Evolutionary conservation across 2,113 vertebrate genomes (phyloP).

Genomic region (Elephantulus edwardii): DNA sequence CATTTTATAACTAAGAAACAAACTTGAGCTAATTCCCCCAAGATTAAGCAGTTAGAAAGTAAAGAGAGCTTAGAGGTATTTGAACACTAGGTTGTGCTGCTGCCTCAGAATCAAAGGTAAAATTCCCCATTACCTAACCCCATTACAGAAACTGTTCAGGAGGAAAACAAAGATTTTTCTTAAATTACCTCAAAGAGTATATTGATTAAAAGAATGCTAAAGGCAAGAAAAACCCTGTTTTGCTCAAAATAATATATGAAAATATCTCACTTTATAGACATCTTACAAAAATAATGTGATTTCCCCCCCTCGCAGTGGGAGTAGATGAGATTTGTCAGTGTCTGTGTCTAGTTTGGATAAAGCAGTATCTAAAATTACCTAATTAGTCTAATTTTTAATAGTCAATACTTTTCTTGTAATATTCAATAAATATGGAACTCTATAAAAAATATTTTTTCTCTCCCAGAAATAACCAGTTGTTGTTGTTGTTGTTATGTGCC

Average conservation of each 20-base stretch:
- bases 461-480: neutral
- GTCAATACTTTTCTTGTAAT: slow-evolving; percentile 12
- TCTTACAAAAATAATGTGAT: neutral
- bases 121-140: neutral
- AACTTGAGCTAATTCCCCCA: slow-evolving; percentile 27
- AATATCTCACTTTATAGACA: neutral
- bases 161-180: slow-evolving; percentile 2
- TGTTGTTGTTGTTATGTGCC: too few species aligned
- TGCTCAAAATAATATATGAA: neutral
- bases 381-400: slow-evolving; percentile 3
- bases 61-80: neutral
- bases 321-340: neutral
- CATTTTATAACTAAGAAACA: slow-evolving; percentile 26
- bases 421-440: neutral
- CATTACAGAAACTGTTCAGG: neutral
- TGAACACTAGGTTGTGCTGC: neutral
- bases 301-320: too few species aligned
- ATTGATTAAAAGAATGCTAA: neutral
- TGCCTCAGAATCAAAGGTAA: neutral
- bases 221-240: neutral
- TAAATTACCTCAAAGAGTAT: neutral
- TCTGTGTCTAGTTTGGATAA: slow-evolving; percentile 16
- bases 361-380: neutral
- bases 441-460: slow-evolving; percentile 7
- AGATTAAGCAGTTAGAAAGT: neutral